Evolutionary conservation across 1,140 invertebrate genomes (phyloP), one percentile per base, ranked within the genome.

Genomic region (Drosophila tropicalis): DNA sequence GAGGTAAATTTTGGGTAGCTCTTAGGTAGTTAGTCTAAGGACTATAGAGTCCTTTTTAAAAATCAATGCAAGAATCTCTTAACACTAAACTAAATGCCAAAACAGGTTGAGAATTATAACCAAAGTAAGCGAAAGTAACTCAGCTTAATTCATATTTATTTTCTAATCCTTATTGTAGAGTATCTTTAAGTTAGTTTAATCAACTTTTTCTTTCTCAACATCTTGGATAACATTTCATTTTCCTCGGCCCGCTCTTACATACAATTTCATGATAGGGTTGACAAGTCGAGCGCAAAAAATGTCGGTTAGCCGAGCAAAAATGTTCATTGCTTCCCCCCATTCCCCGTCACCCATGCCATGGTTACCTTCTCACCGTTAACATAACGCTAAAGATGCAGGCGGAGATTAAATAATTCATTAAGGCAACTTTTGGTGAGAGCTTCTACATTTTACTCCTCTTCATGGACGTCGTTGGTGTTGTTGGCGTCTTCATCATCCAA

Each of bases 351-450:
- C 56, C 7, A 1, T n/a, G 1, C 40, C 72, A 61, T 29, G 29
- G 29, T 29, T 29, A 29, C 29, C 29, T 29, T 29, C 74, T 44
- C 68, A 47, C 63, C 72, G 19, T 5, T 51, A 51, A 51, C 17
- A 51, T 19, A 41, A 63, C 22, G 36, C 55, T 22, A 36, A 65
- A 79, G 71, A 86, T 81, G 75, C 83, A 69, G 72, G 65, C 76
- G 66, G 72, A 79, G 83, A 86, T 86, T 86, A 86, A 86, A 86
- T 86, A 86, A 86, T 86, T 86, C 83, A 86, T 86, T 87, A 86
- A 87, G 83, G 71, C 76, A 86, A 86, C 79, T 85, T 68, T 51
- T 17, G 44, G 64, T 70, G 71, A 74, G 56, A 70, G 67, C 63
- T 41, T 41, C 67, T 47, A 63, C 25, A 47, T 15, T 51, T 51